phyloP scores from a whole-genome alignment of 2,888 invertebrate genomes.

The Trissonchulus sp. region DNA sequence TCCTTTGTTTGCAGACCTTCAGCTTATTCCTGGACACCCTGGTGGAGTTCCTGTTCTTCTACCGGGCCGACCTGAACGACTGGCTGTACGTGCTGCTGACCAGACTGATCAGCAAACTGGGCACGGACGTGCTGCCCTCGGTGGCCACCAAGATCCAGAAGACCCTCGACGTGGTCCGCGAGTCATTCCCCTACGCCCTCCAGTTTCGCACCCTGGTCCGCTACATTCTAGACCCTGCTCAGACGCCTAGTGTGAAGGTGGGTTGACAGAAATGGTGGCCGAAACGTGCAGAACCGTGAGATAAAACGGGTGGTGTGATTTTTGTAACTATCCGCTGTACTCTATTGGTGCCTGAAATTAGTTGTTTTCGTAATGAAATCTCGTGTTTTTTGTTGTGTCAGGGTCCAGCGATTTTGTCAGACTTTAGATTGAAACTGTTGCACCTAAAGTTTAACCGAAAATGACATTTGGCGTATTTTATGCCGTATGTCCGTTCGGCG shows the following conservation, averaged over 20 bases:
- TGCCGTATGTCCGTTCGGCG: no score
- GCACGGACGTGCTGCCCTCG: conserved; percentile 81
- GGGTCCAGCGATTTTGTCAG: no score
- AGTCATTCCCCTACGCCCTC: conserved; percentile 33
- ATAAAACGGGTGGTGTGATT: no score
- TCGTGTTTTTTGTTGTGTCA: no score
- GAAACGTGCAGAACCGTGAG: no score
- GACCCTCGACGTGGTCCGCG: conserved; percentile 51
- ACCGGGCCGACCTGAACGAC: conserved; percentile 78
- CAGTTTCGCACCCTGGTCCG: conserved; percentile 35
- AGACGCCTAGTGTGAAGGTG: conserved; percentile 37
- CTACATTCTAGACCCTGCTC: conserved; percentile 37
- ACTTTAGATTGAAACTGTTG: no score
- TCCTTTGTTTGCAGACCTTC: conserved; percentile 65
- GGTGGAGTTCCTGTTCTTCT: conserved; percentile 76
- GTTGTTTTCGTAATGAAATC: no score
- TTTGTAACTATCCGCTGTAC: no score
- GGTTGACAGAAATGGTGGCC: neutral
- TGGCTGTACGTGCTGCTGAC: conserved; percentile 88
- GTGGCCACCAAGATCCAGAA: conserved; percentile 73
- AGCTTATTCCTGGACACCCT: conserved; percentile 86
- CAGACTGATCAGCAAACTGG: conserved; percentile 77
- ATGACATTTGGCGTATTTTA: no score
- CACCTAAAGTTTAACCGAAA: no score
- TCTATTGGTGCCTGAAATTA: no score